Conservation (phyloP, 2,888 invertebrate genomes). For the Cephus pygmeus region DNA sequence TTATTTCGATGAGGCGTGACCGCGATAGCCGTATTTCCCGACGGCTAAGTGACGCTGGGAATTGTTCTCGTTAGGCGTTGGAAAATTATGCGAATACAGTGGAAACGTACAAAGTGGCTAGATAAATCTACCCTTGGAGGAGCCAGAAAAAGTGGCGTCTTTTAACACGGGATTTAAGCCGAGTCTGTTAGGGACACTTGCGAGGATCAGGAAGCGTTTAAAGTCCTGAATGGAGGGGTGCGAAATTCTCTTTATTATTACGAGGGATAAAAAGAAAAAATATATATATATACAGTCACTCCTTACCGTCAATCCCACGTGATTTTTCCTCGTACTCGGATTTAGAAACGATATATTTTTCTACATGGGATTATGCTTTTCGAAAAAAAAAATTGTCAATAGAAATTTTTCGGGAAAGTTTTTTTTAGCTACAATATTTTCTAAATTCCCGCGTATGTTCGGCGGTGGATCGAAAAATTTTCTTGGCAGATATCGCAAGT, state of each 20-base stretch:
- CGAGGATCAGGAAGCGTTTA: neutral
- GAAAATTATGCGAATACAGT: neutral
- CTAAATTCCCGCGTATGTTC: neutral
- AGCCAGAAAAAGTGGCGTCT: neutral
- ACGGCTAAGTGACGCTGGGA: neutral
- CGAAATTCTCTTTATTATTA: neutral
- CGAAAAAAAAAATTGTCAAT: neutral
- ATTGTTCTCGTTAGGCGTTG: neutral
- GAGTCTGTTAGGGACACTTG: neutral
- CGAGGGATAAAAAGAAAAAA: neutral
- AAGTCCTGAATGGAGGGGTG: neutral
- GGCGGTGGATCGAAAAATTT: neutral
- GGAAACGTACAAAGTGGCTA: neutral
- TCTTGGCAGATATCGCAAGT: neutral
- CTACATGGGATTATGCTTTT: conserved; percentile 7
- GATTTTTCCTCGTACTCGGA: neutral
- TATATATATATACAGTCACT: neutral
- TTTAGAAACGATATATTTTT: conserved; percentile 39
- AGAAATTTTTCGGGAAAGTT: neutral
- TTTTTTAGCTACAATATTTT: neutral
- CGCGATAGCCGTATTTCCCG: neutral
- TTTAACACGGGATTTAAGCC: neutral
- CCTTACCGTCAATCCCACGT: conserved; percentile 23
- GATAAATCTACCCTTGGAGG: neutral
- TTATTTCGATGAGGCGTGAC: neutral